Evolutionary conservation across 2,797 vertebrate species (phyloP).

Genomic region (Poliocrania exsul): DNA sequence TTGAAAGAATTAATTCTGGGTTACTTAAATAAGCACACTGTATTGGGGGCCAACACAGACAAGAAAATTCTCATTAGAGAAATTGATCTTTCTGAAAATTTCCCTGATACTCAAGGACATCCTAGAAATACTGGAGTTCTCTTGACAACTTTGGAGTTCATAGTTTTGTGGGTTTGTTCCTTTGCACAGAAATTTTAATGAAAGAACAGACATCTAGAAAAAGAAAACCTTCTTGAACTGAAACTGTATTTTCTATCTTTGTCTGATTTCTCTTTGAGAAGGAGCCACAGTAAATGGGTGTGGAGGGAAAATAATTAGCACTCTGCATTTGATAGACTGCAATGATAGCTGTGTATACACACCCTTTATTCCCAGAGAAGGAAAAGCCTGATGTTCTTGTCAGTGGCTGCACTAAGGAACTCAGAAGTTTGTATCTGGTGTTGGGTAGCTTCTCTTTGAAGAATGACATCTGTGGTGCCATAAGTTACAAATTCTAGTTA

Average conservation of each 20-base stretch:
- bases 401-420: background rate
- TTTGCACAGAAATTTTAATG: background rate
- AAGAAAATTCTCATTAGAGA: background rate
- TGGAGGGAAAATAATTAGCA: background rate
- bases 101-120: background rate
- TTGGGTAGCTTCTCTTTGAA: constrained; percentile 1
- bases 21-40: background rate
- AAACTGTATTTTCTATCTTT: background rate
- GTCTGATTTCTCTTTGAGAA: background rate
- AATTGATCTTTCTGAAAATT: background rate
- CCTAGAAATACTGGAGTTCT: background rate
- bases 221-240: background rate
- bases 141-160: background rate
- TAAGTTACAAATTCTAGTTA: background rate
- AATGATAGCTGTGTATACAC: background rate
- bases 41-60: background rate
- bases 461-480: background rate
- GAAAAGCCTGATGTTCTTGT: background rate
- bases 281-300: background rate
- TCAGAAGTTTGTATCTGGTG: background rate
- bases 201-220: background rate
- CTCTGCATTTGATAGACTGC: background rate
- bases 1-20: background rate
- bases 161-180: background rate
- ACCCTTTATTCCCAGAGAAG: background rate